Conservation (phyloP, 2,113 vertebrate species). For the Proteles cristata region DNA sequence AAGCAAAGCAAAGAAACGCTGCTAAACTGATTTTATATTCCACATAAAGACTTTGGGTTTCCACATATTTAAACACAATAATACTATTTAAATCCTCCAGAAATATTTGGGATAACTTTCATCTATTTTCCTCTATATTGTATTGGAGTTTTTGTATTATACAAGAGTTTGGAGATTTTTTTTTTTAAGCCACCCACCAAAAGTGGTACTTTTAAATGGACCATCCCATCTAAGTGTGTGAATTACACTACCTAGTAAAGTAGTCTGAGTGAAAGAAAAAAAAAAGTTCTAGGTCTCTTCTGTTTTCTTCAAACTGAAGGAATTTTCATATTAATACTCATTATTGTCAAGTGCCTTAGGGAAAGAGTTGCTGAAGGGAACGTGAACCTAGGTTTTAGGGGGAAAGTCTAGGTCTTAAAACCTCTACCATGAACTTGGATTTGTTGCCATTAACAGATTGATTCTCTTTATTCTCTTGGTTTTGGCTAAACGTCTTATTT, state of each 20-base stretch:
- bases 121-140: neutral
- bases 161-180: neutral
- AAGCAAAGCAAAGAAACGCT: neutral
- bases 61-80: neutral
- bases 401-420: neutral
- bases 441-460: neutral
- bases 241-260: neutral
- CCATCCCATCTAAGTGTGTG: neutral
- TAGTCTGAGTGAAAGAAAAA: neutral
- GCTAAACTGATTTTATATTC: neutral
- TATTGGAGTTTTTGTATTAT: neutral
- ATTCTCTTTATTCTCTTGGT: neutral
- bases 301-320: neutral
- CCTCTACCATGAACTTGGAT: neutral
- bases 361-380: neutral
- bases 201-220: neutral
- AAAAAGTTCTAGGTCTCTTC: neutral
- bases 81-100: conserved; percentile 8
- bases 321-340: neutral
- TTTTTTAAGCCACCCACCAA: neutral
- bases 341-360: neutral
- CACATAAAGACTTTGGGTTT: conserved; percentile 1
- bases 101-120: neutral
- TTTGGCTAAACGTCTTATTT: conserved; percentile 15
- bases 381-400: neutral